Evolutionary conservation across 2,113 vertebrate species (phyloP), one percentile per base, ranked within the genome.

Genomic region (Corythaeola cristata): DNA sequence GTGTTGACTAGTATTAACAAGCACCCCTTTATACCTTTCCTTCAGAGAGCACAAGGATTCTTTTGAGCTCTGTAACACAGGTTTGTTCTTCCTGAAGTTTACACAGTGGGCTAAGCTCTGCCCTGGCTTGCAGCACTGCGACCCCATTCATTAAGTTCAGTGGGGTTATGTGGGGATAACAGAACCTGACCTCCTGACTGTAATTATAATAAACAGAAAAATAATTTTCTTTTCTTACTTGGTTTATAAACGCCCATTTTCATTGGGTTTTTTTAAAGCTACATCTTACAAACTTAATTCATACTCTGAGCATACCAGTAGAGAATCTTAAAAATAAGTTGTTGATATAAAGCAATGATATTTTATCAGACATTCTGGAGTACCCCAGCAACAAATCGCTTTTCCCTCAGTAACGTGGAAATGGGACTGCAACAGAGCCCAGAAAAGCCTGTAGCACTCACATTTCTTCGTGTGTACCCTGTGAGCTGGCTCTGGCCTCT

Each of bases 151-250:
- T 56, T 75, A 82, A 78, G 92, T 93, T 97, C 66, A 87, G 81
- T 75, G 75, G 68, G 96, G 95, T 96, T 96, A 93, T 6, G 4
- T 79, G 77, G 92, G 95, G 96, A 96, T 93, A 97, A 80, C 84
- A 44, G 75, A 85, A 39, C 55, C 82, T 94, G 90, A 92, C 94
- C 84, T 88, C 63, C 78, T 90, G 72, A 69, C 69, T 93, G 72
- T 27, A 80, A 26, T 85, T 76, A 71, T 52, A 41, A 67, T 19
- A 73, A 60, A 63, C 27, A 64, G 55, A 85, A 85, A 55, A 76
- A 90, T 2, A 71, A 37, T 60, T 53, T 83, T 88, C 18, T 78
- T 60, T 56, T 80, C 30, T 95, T 55, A 12, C 39, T 60, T 60
- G n/a, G 49, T 81, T 91, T 77, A 47, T 41, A 75, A 78, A 76